Evolutionary conservation across 2,797 vertebrate genomes (phyloP), one percentile per base, ranked within the genome.

Genomic region (Limosa lapponica): DNA sequence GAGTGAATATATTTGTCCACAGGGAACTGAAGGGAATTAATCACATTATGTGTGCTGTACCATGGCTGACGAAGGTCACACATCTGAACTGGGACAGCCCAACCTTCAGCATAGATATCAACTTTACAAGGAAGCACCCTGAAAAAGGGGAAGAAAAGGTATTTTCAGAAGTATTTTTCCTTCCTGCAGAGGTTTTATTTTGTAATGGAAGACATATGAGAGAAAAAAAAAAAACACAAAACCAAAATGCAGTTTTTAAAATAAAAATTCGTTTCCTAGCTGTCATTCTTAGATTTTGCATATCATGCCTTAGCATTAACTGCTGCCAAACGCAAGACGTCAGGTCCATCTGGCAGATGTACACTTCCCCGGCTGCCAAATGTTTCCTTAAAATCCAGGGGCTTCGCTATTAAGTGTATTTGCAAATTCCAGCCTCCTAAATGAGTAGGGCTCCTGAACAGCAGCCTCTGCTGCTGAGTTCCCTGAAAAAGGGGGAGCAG

Each of bases 291-390:
- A 22, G 44, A 41, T 87, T 93, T 67, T 93, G 44, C 82, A 74
- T 90, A 95, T 93, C 89, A 89, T 89, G 85, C 83, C 64, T 87
- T 82, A 69, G 82, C 85, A 88, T 74, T 92, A 95, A 82, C 84
- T 92, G 85, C 94, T 93, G 94, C 95, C 93, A 96, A 97, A 92
- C 8, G 28, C 87, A 85, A 90, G 89, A 92, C 51, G 5, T 91
- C 95, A 91, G 51, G 64, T 92, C 90, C 84, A 90, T 93, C 93
- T 96, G 96, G 93, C 92, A 96, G 69, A 57, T 87, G 71, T 58
- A 91, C 17, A 41, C 19, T 82, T 92, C 84, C 57, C 62, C 3
- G 24, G 87, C 82, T 93, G 87, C 79, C 92, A 70, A 77, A 73
- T n/a, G 34, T n/a, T 82, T 95, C 93, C 86, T 96, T 93, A 81